These are phyloP conservation scores for Portunus trituberculatus DNA, from an alignment of 1,140 invertebrate species.

Conservation along the genomic window DNA sequence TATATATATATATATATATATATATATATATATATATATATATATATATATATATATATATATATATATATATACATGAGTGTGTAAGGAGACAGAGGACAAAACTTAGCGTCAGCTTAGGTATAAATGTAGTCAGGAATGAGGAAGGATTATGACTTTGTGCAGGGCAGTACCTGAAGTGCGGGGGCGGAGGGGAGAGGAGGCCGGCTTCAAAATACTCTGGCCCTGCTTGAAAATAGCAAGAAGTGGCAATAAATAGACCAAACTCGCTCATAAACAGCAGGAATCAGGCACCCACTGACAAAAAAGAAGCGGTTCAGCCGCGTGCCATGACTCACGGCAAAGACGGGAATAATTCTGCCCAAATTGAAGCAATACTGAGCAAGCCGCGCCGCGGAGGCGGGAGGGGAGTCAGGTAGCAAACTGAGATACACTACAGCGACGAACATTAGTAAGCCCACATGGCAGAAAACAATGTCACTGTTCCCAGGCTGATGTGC, in stretches of 20 bases:
- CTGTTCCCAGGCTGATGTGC: too few relatives aligned
- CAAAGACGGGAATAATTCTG: background rate
- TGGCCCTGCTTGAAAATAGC: background rate
- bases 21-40: too few relatives aligned
- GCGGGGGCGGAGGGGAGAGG: background rate
- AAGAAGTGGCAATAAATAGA: constrained; percentile 23
- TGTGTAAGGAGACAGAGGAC: background rate
- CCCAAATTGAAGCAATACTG: background rate
- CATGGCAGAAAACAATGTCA: too few relatives aligned
- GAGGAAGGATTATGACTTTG: background rate
- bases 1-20: too few relatives aligned
- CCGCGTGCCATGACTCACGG: background rate
- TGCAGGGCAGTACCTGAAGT: background rate
- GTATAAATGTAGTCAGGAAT: constrained; percentile 12
- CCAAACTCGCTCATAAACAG: background rate
- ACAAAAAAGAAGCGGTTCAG: constrained; percentile 1
- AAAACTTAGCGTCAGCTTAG: background rate
- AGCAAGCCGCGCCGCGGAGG: too few relatives aligned
- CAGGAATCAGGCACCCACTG: background rate
- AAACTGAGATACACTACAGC: too few relatives aligned
- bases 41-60: too few relatives aligned
- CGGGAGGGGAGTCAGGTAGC: too few relatives aligned
- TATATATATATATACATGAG: background rate
- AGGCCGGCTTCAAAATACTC: background rate
- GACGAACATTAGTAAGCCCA: too few relatives aligned